Base-by-base conservation (phyloP, 2,888 invertebrate genomes). In the Serrognathus titanus region DNA sequence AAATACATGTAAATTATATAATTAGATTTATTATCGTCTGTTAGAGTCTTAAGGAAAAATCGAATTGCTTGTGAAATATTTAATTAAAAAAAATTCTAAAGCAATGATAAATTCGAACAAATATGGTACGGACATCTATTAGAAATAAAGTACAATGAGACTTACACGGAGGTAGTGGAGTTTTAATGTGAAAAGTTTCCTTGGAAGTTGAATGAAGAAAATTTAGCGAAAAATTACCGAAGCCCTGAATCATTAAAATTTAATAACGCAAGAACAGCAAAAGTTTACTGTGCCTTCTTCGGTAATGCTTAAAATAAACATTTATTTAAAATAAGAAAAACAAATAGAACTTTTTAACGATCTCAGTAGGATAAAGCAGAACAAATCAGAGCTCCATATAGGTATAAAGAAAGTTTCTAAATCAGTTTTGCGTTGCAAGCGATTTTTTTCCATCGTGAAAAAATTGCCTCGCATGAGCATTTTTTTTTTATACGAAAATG, bases 151-250 rank as follows among this genome's bases (percentile, higher is more conserved):
- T 40, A 43, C 50, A 55, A 43, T 55, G 35, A 51, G 50, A 55
- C 41, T 40, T 55, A 43, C 37, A 13, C 35, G 41, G 48, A 51
- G 40, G 40, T 35, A 35, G 53, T 16, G 20, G 39, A n/a, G 54
- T 24, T 53, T 55, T 51, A 55, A 55, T 55, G 55, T 31, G 50
- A 55, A 55, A 55, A 55, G 50, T 55, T 55, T 16, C 43, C 40
- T 40, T 40, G 31, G 38, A 50, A 53, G 53, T 53, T 53, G 46
- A 53, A 53, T 48, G 47, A 53, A 53, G 47, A 53, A 53, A 48
- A 53, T 43, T 53, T 43, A 48, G 39, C 39, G 2, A 50, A 54
- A 54, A 48, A 53, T 37, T 35, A 35, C 48, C 12, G 10, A 39
- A 39, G 39, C 12, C n/a, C 13, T 41, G 8, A 38, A n/a, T 54